Conservation (phyloP, 2,888 invertebrate species). For the Tineola bisselliella region DNA sequence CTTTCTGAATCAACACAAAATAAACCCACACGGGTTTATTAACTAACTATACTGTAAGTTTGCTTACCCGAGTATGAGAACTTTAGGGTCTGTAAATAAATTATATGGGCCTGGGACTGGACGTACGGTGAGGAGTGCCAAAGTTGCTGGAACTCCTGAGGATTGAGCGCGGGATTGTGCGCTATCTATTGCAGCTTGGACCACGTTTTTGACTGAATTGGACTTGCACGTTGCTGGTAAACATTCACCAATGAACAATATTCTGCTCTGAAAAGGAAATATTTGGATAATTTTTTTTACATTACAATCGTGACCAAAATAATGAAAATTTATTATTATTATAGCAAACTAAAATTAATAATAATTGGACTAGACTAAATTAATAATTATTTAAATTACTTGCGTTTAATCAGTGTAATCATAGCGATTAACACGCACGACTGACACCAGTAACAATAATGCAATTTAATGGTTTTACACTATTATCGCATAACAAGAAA, state of each 20-base stretch:
- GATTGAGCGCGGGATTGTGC: conserved; percentile 35
- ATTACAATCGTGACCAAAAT: too few relatives aligned
- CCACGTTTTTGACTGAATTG: conserved; percentile 57
- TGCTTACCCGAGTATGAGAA: conserved; percentile 74
- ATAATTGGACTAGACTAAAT: too few relatives aligned
- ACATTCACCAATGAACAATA: conserved; percentile 78
- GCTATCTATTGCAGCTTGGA: conserved; percentile 38
- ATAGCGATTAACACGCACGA: too few relatives aligned
- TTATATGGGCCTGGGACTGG: conserved; percentile 76
- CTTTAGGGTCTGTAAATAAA: conserved; percentile 70
- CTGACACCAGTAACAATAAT: too few relatives aligned
- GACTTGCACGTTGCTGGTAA: conserved; percentile 74
- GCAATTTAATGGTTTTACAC: too few relatives aligned
- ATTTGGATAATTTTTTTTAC: neutral
- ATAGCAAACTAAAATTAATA: too few relatives aligned
- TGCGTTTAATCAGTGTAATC: too few relatives aligned
- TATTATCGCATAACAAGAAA: too few relatives aligned
- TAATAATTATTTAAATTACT: too few relatives aligned
- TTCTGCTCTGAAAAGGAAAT: conserved; percentile 62
- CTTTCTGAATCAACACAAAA: neutral
- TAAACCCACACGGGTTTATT: neutral
- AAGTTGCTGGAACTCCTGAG: conserved; percentile 34
- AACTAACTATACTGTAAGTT: neutral
- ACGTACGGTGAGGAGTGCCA: conserved; percentile 70
- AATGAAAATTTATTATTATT: too few relatives aligned